A percentile compares a stretch with the other conserved stretches of the same genome.
phyloP scores from a whole-genome alignment of 2,888 invertebrate genomes.

The Halictus ligatus region DNA sequence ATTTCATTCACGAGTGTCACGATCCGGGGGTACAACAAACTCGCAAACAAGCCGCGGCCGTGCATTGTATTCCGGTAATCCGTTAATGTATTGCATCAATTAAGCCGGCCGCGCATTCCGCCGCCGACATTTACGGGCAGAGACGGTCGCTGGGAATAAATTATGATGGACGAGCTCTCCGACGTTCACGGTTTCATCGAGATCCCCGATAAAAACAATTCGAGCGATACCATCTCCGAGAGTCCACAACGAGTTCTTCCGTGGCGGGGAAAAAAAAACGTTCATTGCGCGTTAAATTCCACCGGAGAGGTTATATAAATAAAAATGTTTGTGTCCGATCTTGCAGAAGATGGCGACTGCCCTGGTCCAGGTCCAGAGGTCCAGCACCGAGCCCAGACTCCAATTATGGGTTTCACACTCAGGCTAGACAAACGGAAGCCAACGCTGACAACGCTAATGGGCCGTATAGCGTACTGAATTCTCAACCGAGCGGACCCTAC shows the following conservation, averaged over 20 bases:
- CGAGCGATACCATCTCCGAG: constrained; percentile 44
- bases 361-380: constrained; percentile 83
- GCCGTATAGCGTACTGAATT: constrained; percentile 86
- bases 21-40: constrained; percentile 49
- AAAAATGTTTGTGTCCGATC: neutral
- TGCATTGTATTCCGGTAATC: constrained; percentile 62
- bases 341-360: constrained; percentile 83
- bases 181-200: constrained; percentile 27
- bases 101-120: constrained; percentile 54
- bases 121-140: constrained; percentile 29
- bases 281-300: neutral
- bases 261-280: constrained; percentile 13
- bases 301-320: neutral
- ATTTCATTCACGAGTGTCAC: constrained; percentile 51
- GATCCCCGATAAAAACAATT: constrained; percentile 39
- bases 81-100: constrained; percentile 69
- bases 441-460: constrained; percentile 77
- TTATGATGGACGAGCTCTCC: constrained; percentile 49
- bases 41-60: constrained; percentile 36
- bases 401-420: constrained; percentile 88
- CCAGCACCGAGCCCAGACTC: constrained; percentile 88
- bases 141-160: constrained; percentile 45
- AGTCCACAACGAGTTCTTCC: neutral
- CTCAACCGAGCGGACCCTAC: constrained; percentile 78
- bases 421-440: constrained; percentile 75